A percentile compares a stretch with the other conserved stretches of the same genome.
phyloP scores from a whole-genome alignment of 2,113 vertebrate genomes.

The Piaya cayana region DNA sequence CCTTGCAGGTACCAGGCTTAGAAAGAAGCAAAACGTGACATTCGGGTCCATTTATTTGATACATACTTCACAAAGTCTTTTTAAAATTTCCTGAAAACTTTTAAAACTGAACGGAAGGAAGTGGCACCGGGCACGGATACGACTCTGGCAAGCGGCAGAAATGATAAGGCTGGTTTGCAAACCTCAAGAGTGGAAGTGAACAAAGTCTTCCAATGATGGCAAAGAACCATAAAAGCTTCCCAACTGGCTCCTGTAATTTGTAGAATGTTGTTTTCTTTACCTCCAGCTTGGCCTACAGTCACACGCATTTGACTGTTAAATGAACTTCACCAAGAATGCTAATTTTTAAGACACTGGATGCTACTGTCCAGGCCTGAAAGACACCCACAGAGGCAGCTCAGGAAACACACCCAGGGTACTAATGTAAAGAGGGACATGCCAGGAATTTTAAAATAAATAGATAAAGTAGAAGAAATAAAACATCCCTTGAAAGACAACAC shows the following conservation, averaged over 20 bases:
- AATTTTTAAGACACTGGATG: not conserved
- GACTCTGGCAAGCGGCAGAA: not conserved
- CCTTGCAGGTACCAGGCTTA: not conserved
- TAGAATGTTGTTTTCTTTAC: not conserved
- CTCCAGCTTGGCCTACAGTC: not conserved
- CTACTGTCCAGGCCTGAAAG: not conserved
- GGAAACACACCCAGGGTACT: conserved; percentile 2
- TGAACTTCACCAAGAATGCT: not conserved
- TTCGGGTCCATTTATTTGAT: not conserved
- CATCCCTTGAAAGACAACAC: not conserved
- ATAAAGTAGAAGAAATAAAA: not conserved
- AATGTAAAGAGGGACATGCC: not conserved
- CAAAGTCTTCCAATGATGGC: not conserved
- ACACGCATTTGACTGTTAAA: not conserved
- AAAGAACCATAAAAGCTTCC: not conserved
- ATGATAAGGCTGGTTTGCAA: not conserved
- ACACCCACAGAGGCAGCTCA: not conserved
- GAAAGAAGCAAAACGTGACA: not conserved
- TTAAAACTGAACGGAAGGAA: not conserved
- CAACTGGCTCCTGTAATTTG: not conserved
- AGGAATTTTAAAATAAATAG: not conserved
- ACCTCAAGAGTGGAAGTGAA: not conserved
- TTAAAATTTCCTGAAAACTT: not conserved
- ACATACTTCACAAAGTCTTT: not conserved
- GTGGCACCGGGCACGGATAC: not conserved